These are phyloP conservation scores for Phrixothrix hirtus DNA, from an alignment of 2,888 invertebrate genomes.

Conservation along the genomic window DNA sequence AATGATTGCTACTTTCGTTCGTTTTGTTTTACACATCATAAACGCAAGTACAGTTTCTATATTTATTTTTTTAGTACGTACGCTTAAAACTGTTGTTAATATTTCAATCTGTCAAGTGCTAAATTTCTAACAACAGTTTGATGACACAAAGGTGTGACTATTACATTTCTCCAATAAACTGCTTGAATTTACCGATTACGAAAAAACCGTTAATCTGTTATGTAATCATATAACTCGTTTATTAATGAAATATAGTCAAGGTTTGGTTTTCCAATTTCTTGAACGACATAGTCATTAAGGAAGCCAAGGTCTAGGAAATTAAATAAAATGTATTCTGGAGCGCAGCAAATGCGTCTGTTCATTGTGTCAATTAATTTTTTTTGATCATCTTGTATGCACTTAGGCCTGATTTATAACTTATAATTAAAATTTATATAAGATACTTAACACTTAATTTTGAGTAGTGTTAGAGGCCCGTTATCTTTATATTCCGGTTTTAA, in stretches of 20 bases:
- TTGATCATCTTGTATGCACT: background rate
- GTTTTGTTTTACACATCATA: too few species aligned
- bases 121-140: too few species aligned
- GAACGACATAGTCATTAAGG: slow-evolving; percentile 5
- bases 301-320: slow-evolving; percentile 18
- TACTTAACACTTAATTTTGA: slow-evolving; percentile 15
- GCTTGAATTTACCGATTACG: too few species aligned
- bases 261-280: slow-evolving; percentile 4
- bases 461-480: background rate
- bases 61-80: too few species aligned
- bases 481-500: slow-evolving; percentile 5
- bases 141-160: too few species aligned
- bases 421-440: slow-evolving; percentile 12
- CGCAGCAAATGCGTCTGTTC: slow-evolving; percentile 10
- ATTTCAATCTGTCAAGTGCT: too few species aligned
- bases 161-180: too few species aligned
- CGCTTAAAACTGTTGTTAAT: too few species aligned
- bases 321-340: slow-evolving; percentile 6
- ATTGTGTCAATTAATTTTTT: slow-evolving; percentile 20
- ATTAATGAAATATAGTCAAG: background rate
- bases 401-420: slow-evolving; percentile 10
- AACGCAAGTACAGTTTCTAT: too few species aligned
- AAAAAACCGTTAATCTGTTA: too few species aligned
- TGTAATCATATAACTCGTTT: too few species aligned
- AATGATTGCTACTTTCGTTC: too few species aligned